Evolutionary conservation across 2,113 vertebrate species (phyloP).

Genomic region (Lonchura striata): DNA sequence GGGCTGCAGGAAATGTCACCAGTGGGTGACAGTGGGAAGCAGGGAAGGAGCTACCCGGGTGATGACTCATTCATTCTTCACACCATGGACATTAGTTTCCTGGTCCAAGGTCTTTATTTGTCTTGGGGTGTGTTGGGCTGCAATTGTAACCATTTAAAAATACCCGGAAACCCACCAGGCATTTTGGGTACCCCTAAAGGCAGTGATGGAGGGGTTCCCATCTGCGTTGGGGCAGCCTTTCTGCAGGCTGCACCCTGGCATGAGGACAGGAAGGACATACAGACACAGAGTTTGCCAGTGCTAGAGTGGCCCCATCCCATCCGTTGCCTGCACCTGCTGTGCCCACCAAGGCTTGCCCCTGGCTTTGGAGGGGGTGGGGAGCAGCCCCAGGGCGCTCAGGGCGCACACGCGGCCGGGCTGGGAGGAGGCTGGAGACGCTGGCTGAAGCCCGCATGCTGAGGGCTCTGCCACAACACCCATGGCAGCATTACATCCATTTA

Average conservation of each 20-base stretch:
- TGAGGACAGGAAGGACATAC: accelerated
- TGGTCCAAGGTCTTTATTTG: constrained; percentile 62
- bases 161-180: not conserved
- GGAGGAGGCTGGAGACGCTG: not conserved
- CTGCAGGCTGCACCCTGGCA: not conserved
- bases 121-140: not conserved
- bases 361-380: not conserved
- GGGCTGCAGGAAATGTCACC: not conserved
- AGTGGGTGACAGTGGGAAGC: not conserved
- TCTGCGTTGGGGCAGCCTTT: not conserved
- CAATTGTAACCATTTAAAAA: not conserved
- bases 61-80: not conserved
- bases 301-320: not conserved
- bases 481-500: constrained; percentile 7
- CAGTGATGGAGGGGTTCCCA: not conserved
- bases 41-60: accelerated
- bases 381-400: not conserved
- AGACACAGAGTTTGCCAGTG: accelerated
- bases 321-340: not conserved
- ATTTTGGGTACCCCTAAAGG: constrained; percentile 25
- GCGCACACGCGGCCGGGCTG: not conserved
- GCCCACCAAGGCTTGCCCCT: not conserved
- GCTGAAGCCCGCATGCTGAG: constrained; percentile 61
- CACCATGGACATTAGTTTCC: not conserved
- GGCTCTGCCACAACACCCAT: not conserved